These are phyloP conservation scores for Megalonaias nervosa DNA, from an alignment of 1,140 invertebrate genomes.

Conservation along the genomic window DNA sequence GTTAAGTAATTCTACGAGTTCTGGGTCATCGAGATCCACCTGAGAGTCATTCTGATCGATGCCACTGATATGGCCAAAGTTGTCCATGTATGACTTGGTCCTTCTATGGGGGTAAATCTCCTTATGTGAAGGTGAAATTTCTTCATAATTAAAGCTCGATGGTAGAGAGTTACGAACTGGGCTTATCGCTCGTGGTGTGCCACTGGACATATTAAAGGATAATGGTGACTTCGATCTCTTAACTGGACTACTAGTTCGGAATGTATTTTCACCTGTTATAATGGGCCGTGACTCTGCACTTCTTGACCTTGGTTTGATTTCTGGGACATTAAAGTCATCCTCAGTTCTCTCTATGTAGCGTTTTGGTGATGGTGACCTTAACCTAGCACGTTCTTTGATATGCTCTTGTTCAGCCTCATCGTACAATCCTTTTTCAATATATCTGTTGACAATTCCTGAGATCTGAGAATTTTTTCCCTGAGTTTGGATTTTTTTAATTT, in stretches of 20 bases:
- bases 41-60: slow-evolving; percentile 28
- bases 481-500: slow-evolving; percentile 46
- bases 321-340: background rate
- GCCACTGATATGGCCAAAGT: slow-evolving; percentile 36
- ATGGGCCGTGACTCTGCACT: background rate
- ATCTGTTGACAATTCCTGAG: slow-evolving; percentile 41
- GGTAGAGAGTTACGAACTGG: slow-evolving; percentile 8
- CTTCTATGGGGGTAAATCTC: slow-evolving; percentile 65
- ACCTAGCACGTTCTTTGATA: slow-evolving; percentile 22
- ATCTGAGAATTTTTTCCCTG: slow-evolving; percentile 39
- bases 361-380: slow-evolving; percentile 11
- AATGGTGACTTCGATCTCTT: background rate
- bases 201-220: slow-evolving; percentile 13
- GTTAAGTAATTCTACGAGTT: slow-evolving; percentile 50
- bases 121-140: slow-evolving; percentile 48
- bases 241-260: slow-evolving; percentile 6
- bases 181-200: slow-evolving; percentile 13
- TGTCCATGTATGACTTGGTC: slow-evolving; percentile 40
- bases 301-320: background rate
- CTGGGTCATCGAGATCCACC: slow-evolving; percentile 48
- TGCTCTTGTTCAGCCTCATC: slow-evolving; percentile 35
- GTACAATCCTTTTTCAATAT: slow-evolving; percentile 43
- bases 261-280: slow-evolving; percentile 9
- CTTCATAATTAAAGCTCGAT: slow-evolving; percentile 44
- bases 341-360: background rate